These are phyloP conservation scores for Lysandra bellargus DNA, from an alignment of 2,888 invertebrate genomes.

Conservation along the genomic window DNA sequence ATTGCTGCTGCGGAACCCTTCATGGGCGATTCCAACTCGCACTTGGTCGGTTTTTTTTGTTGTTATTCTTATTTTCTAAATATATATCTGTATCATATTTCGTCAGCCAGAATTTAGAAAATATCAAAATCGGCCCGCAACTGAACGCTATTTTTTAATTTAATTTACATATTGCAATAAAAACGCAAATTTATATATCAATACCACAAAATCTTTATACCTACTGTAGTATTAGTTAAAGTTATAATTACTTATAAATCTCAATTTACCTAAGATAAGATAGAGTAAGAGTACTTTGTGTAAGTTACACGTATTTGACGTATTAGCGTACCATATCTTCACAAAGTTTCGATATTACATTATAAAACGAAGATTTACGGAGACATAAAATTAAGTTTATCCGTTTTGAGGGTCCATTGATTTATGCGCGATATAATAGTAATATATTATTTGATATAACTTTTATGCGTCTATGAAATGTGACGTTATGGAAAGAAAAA, in stretches of 20 bases:
- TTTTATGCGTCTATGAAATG: slow-evolving; percentile 64
- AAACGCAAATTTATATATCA: too few species aligned
- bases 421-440: slow-evolving; percentile 64
- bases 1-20: too few species aligned
- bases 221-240: too few species aligned
- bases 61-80: too few species aligned
- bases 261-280: not conserved
- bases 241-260: not conserved
- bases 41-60: too few species aligned
- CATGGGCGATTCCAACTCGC: too few species aligned
- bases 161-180: too few species aligned
- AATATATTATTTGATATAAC: slow-evolving; percentile 65
- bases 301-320: not conserved
- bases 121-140: too few species aligned
- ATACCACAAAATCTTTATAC: too few species aligned
- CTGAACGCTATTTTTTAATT: too few species aligned
- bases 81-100: too few species aligned
- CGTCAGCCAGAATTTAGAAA: too few species aligned
- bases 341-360: not conserved
- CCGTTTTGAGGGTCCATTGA: slow-evolving; percentile 55
- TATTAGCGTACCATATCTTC: slow-evolving; percentile 30
- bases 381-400: slow-evolving; percentile 75
- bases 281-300: not conserved
- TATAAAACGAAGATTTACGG: slow-evolving; percentile 75
- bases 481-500: slow-evolving; percentile 71